Percentiles rank a stretch among this genome's conserved stretches.
These are phyloP conservation scores for Momotus momota DNA, from an alignment of 2,797 vertebrate species.

Conservation along the genomic window DNA sequence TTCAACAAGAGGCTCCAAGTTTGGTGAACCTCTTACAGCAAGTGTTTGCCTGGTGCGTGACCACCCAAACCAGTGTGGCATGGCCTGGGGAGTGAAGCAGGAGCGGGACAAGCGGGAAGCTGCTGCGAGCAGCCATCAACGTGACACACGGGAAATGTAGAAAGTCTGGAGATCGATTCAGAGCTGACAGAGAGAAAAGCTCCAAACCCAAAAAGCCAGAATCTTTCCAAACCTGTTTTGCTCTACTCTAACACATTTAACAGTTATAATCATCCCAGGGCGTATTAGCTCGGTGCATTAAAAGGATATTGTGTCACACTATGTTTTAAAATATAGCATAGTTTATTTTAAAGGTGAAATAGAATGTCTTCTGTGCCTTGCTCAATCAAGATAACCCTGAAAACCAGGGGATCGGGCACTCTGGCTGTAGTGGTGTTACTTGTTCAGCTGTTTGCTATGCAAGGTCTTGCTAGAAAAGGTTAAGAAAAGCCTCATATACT, in stretches of 20 bases:
- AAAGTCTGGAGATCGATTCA: neutral
- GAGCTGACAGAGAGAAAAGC: neutral
- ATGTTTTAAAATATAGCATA: neutral
- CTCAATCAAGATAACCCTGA: neutral
- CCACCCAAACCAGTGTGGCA: neutral
- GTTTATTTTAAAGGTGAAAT: neutral
- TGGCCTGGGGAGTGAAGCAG: neutral
- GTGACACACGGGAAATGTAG: neutral
- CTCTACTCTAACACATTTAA: neutral
- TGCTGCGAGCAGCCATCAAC: neutral
- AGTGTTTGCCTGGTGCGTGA: neutral
- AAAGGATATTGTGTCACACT: neutral
- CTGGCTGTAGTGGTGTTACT: neutral
- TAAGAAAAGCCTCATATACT: neutral
- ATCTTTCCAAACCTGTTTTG: conserved; percentile 7
- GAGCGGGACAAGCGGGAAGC: neutral
- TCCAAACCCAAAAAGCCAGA: neutral
- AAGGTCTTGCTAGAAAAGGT: neutral
- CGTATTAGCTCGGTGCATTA: neutral
- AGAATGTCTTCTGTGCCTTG: neutral
- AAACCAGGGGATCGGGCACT: neutral
- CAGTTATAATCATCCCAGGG: neutral
- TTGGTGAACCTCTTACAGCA: neutral
- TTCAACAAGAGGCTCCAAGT: neutral
- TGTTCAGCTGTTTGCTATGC: neutral